Percentiles rank a stretch among this genome's conserved stretches.
phyloP scores from a whole-genome alignment of 2,797 vertebrate genomes.

The Xerus rutilus region DNA sequence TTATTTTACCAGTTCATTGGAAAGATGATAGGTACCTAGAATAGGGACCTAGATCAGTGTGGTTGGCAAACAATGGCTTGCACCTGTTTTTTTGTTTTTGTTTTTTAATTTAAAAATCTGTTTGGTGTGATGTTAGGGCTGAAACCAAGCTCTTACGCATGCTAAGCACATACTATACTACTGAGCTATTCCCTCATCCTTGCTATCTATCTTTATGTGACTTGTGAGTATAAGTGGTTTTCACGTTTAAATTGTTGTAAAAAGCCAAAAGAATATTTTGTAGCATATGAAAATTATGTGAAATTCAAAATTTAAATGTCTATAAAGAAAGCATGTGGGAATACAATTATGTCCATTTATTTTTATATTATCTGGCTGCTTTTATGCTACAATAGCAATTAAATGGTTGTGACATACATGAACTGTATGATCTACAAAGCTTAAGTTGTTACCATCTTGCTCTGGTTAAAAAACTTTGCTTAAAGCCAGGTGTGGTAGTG shows the following conservation, averaged over 20 bases:
- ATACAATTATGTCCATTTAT: background rate
- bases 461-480: background rate
- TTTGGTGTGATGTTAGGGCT: background rate
- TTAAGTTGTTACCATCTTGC: background rate
- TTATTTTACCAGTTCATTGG: background rate
- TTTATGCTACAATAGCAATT: background rate
- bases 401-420: background rate
- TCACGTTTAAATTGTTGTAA: constrained; percentile 6
- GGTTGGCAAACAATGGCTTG: background rate
- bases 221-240: background rate
- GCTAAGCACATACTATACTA: too few relatives aligned
- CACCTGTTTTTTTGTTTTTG: background rate
- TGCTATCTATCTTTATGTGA: background rate
- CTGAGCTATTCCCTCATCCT: background rate
- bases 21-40: background rate
- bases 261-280: constrained; percentile 44
- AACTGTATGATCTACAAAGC: background rate
- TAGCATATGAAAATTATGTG: background rate
- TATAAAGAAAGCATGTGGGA: background rate
- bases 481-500: too few relatives aligned
- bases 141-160: background rate
- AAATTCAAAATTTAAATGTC: background rate
- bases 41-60: background rate
- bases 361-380: background rate
- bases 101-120: background rate